Percentiles rank a stretch among this genome's conserved stretches.
phyloP scores from a whole-genome alignment of 2,888 invertebrate genomes.

The Geotrupes spiniger region DNA sequence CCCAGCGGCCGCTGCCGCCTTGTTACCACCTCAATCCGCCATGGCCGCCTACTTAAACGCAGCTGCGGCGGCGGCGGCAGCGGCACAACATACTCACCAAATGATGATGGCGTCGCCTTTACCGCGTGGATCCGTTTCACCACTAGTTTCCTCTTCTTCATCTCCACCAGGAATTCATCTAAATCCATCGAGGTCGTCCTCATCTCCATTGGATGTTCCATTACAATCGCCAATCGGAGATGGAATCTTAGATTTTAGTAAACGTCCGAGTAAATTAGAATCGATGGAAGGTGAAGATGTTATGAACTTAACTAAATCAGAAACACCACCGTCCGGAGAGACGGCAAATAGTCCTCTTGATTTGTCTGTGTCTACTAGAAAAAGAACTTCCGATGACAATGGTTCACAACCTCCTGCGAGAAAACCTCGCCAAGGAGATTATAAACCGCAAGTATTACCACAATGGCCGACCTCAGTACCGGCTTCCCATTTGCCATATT shows the following conservation, averaged over 20 bases:
- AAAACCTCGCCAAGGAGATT: conserved; percentile 64
- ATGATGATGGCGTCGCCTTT: conserved; percentile 65
- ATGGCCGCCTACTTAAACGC: conserved; percentile 79
- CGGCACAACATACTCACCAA: conserved; percentile 70
- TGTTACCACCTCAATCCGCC: conserved; percentile 75
- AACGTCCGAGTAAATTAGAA: conserved; percentile 50
- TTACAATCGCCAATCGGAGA: conserved; percentile 57
- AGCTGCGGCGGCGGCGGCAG: conserved; percentile 65
- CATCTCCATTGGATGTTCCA: conserved; percentile 51
- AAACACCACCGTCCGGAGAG: conserved; percentile 54
- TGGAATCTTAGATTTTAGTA: conserved; percentile 78
- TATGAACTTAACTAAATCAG: conserved; percentile 68
- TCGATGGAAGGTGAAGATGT: conserved; percentile 62
- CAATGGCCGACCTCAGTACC: conserved; percentile 76
- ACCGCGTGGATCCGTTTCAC: conserved; percentile 59
- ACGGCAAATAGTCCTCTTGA: conserved; percentile 69
- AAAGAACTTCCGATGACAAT: conserved; percentile 62
- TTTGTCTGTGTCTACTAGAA: conserved; percentile 71
- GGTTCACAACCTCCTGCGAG: conserved; percentile 62
- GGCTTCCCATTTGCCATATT: conserved; percentile 73
- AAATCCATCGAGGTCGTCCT: conserved; percentile 37
- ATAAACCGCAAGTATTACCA: conserved; percentile 67
- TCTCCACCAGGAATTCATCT: conserved; percentile 55
- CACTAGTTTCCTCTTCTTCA: conserved; percentile 68
- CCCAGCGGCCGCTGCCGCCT: conserved; percentile 61